These are phyloP conservation scores for Athalia rosae DNA, from an alignment of 2,888 invertebrate genomes.

Conservation along the genomic window DNA sequence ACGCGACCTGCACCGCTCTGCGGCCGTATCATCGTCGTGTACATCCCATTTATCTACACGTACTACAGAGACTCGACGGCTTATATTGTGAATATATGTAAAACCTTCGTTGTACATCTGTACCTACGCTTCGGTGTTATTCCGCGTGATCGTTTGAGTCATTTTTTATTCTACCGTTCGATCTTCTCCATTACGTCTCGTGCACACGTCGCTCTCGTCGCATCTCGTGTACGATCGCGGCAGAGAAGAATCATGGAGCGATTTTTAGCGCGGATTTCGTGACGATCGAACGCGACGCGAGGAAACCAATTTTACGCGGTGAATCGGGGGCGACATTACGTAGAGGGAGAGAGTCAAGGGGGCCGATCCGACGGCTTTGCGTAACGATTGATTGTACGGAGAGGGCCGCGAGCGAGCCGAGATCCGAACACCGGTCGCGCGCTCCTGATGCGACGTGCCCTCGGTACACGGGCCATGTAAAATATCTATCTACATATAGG, in stretches of 20 bases:
- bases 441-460: conserved; percentile 70
- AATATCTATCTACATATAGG: neutral
- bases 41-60: conserved; percentile 31
- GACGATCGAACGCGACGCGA: no score
- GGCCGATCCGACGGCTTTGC: conserved; percentile 36
- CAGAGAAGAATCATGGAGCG: no score
- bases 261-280: conserved; percentile 32
- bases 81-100: no score
- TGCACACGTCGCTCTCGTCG: no score
- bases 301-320: no score
- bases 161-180: no score
- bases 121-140: no score
- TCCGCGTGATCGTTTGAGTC: no score
- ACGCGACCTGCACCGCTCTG: conserved; percentile 20
- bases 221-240: no score
- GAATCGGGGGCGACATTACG: conserved; percentile 41
- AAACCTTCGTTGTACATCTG: no score
- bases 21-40: conserved; percentile 15
- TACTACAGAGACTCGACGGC: neutral
- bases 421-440: conserved; percentile 25
- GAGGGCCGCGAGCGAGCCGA: conserved; percentile 19
- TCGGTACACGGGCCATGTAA: conserved; percentile 55
- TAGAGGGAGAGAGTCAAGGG: conserved; percentile 32
- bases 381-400: conserved; percentile 50
- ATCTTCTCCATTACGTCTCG: no score